Conservation (phyloP, 2,113 vertebrate genomes). For the Zosterops pallidus region DNA sequence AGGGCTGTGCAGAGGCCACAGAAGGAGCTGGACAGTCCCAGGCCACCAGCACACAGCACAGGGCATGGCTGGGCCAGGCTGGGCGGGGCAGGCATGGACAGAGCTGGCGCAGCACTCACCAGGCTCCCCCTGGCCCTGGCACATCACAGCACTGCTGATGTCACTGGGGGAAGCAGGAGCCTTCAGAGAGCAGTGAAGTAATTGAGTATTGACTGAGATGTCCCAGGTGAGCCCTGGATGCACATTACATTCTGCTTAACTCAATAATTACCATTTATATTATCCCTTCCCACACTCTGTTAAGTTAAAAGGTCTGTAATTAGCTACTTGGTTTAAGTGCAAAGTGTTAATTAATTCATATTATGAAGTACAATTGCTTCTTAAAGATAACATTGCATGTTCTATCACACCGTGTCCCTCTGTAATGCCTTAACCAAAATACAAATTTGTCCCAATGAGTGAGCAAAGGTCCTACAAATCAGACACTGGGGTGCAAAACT, state of each 20-base stretch:
- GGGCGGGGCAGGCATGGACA: accelerated
- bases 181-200: slow-evolving; percentile 21
- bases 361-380: slow-evolving; percentile 20
- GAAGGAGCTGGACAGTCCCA: background rate
- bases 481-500: background rate
- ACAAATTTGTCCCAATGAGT: background rate
- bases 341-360: slow-evolving; percentile 41
- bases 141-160: accelerated
- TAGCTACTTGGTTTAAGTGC: slow-evolving; percentile 49
- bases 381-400: background rate
- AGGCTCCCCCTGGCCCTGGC: background rate
- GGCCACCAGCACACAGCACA: accelerated
- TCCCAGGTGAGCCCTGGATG: slow-evolving; percentile 16
- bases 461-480: background rate
- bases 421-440: background rate
- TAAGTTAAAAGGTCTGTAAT: slow-evolving; percentile 55
- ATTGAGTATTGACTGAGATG: slow-evolving; percentile 59
- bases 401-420: background rate
- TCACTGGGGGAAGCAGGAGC: accelerated
- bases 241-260: slow-evolving; percentile 37
- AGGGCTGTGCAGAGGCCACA: accelerated
- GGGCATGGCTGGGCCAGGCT: accelerated
- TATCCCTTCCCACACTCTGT: slow-evolving; percentile 21
- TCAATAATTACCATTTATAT: slow-evolving; percentile 54
- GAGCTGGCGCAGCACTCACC: accelerated